Evolutionary conservation across 2,797 vertebrate species (phyloP), one percentile per base, ranked within the genome.

Genomic region (Clamator glandarius): DNA sequence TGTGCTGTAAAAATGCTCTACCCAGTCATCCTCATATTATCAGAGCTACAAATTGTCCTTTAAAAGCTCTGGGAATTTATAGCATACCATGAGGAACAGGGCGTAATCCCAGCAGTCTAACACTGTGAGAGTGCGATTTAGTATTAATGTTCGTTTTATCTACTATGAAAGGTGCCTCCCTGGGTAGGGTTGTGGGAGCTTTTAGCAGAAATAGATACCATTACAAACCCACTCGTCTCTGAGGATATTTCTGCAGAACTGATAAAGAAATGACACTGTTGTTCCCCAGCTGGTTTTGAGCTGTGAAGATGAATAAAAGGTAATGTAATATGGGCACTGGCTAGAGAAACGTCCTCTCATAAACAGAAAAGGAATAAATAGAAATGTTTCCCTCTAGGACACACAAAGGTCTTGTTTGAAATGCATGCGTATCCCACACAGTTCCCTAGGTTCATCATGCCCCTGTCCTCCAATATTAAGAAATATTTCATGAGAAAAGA

Each of bases 141-240:
- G 29, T 68, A 77, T 72, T 91, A 89, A 81, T 66, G 69, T 29
- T 89, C 69, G 35, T 78, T 97, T 95, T 87, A 39, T 67, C 48
- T 66, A 15, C 21, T 29, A 24, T 2, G 5, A 76, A 73, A 90
- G 35, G 52, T 84, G 41, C 50, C 55, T 94, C 42, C 26, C 52
- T 70, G 61, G 63, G 21, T 44, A 64, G 46, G 64, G 17, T 5
- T 83, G n/a, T 90, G 59, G 54, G 54, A 8, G 26, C 48, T 87
- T 87, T 93, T 72, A 86, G 59, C 35, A 85, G 75, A 89, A 95
- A 85, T 77, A 52, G 85, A 77, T 89, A 55, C 77, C 8, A 3
- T 61, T 89, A 68, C 52, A 64, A 75, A 94, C 26, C 52, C 70
- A 52, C 29, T 5, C 1, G 1, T 67, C 62, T 93, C 89, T 89